A percentile compares a stretch with the other conserved stretches of the same genome.
phyloP scores from a whole-genome alignment of 1,140 invertebrate genomes.

The Callitettix versicolor region DNA sequence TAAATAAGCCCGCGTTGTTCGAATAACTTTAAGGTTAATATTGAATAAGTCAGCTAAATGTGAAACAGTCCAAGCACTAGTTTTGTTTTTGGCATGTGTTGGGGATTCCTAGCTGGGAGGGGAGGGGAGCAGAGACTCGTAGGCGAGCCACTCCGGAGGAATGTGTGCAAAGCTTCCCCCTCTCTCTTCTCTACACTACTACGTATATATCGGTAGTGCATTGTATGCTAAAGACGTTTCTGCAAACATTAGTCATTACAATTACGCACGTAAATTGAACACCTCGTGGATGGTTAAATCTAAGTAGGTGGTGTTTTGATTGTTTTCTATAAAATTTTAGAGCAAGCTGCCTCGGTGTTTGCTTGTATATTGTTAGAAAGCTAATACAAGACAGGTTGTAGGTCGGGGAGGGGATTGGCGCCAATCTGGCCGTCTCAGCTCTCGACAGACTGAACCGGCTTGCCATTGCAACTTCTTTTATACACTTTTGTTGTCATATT shows the following conservation, averaged over 20 bases:
- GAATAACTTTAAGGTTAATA: no score
- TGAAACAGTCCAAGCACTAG: background rate
- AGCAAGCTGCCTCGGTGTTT: no score
- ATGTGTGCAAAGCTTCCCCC: constrained; percentile 7
- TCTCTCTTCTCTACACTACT: constrained; percentile 1
- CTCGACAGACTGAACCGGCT: constrained; percentile 3
- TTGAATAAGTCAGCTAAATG: no score
- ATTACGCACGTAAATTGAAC: background rate
- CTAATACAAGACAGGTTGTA: constrained; percentile 1
- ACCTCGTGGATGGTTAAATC: background rate
- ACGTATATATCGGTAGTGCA: background rate
- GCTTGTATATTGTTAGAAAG: background rate
- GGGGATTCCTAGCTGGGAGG: background rate
- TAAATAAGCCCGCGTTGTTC: no score
- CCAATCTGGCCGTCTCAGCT: background rate
- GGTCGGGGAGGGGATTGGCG: background rate
- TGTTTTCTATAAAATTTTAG: background rate
- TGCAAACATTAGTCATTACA: background rate
- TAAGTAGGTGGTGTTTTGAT: no score
- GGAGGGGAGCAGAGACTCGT: background rate
- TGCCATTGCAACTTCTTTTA: no score
- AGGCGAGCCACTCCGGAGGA: constrained; percentile 4
- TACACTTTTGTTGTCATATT: no score
- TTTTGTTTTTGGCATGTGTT: constrained; percentile 12
- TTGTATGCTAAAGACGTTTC: background rate